Conservation (phyloP, 2,888 invertebrate species). For the Syrphus vitripennis region DNA sequence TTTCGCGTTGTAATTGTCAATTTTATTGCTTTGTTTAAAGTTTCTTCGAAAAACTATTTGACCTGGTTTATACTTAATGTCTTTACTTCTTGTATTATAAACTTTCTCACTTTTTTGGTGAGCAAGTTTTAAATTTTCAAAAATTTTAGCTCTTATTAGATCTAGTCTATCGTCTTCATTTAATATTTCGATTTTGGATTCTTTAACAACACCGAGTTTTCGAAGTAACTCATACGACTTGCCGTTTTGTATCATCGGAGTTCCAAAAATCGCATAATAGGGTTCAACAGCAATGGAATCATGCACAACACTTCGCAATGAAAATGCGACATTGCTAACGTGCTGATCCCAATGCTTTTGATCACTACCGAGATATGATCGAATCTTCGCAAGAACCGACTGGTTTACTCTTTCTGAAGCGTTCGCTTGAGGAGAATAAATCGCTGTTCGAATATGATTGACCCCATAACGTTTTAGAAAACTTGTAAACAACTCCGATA, state of each 20-base stretch:
- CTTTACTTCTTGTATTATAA: background rate
- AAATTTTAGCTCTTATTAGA: background rate
- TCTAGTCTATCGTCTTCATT: background rate
- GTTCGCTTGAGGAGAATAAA: constrained; percentile 51
- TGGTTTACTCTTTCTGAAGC: constrained; percentile 39
- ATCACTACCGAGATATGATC: constrained; percentile 13
- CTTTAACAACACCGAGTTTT: background rate
- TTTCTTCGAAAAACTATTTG: background rate
- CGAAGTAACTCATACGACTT: background rate
- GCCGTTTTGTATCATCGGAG: background rate
- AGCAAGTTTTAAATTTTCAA: background rate
- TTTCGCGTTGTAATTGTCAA: background rate
- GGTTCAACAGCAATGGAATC: constrained; percentile 36
- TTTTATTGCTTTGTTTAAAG: background rate
- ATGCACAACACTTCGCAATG: constrained; percentile 35
- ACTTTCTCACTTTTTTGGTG: background rate
- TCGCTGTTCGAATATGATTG: too few species aligned
- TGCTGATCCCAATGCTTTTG: constrained; percentile 39
- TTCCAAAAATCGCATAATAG: constrained; percentile 51
- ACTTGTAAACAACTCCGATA: constrained; percentile 7
- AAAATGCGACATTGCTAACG: constrained; percentile 22
- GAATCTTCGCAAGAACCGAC: constrained; percentile 18
- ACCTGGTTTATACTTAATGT: background rate
- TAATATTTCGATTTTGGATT: background rate
- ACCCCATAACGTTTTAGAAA: too few species aligned